Conservation (phyloP, 2,888 invertebrate species). For the Andrena camellia region DNA sequence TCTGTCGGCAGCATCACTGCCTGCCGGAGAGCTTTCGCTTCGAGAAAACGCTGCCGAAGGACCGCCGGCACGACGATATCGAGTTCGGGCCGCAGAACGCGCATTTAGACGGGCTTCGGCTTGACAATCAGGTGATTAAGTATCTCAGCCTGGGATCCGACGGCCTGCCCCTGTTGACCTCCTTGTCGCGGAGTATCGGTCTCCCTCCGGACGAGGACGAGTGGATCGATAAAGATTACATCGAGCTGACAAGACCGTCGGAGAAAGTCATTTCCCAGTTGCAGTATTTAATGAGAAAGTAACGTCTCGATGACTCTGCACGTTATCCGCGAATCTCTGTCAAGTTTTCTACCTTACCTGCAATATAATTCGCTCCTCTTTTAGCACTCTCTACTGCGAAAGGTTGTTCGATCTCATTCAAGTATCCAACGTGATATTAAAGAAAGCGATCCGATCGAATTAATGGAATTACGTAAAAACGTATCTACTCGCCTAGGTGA, state of each 20-base stretch:
- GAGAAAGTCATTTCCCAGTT: background rate
- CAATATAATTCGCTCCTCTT: background rate
- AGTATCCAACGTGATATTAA: background rate
- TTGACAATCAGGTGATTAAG: conserved; percentile 86
- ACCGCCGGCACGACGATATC: conserved; percentile 82
- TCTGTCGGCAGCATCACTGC: conserved; percentile 91
- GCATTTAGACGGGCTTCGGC: conserved; percentile 85
- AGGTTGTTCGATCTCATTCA: background rate
- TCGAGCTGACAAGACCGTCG: conserved; percentile 86
- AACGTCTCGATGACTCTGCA: background rate
- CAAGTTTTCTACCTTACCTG: background rate
- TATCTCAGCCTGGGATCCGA: conserved; percentile 88
- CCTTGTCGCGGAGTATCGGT: conserved; percentile 86
- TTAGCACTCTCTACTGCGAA: background rate
- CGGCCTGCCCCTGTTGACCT: conserved; percentile 88
- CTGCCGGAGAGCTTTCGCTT: conserved; percentile 87
- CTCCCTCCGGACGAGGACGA: conserved; percentile 86
- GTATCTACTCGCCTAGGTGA: background rate
- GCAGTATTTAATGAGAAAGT: background rate
- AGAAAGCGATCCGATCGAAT: too few relatives aligned
- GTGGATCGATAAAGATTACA: conserved; percentile 90
- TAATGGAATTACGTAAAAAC: background rate
- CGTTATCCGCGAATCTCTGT: background rate
- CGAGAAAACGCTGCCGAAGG: conserved; percentile 66
- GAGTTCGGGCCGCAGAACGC: conserved; percentile 89